Base-by-base conservation (phyloP, 2,113 vertebrate genomes). In the Epinephelus moara region DNA sequence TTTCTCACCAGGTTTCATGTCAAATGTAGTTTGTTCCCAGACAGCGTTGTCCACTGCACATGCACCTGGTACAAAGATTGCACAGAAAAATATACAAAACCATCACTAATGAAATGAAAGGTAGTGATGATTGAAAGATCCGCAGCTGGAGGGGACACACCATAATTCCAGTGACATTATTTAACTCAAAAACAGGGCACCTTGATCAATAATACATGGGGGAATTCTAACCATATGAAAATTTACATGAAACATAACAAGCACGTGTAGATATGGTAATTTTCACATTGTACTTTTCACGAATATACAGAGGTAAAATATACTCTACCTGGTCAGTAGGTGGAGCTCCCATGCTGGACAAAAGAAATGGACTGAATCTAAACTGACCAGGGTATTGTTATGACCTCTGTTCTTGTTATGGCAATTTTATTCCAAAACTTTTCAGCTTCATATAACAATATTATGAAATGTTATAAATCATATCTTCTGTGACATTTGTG, bases 1-100 rank as follows among this genome's bases (percentile, higher is more conserved):
- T 84, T 78, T 75, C 66, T 82, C 74, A 61, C 50, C 59, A 53
- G 37, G 25, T 78, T 84, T 42, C 55, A n/a, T 27, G 19, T 75
- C 47, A 77, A 21, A 40, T 19, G 4, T 27, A 17, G 25, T 75
- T 60, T 69, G 27, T 13, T 56, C 33, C 4, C 27, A 72, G 42
- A 68, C 30, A 50, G 27, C 37, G 56, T 53, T 30, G 50, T 73
- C 45, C 55, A 62, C 60, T 47, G 13, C 56, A 25, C 69, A 64
- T 30, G 21, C 49, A 40, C 12, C 13, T 40, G 30, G 4, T 55
- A n/a, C 33, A 63, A n/a, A 57, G 12, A 50, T 52, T 9, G 11
- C 25, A 76, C 23, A 55, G 55, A 74, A 68, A 66, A 9, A 70
- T 37, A 60, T 37, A 40, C 17, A 55, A 64, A 13, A 63, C 19